Evolutionary conservation across 37 sponge, comb jelly and placozoan genomes (phyloP), one percentile per base, ranked within the genome.

Genomic region (Dysidea cf. avara): DNA sequence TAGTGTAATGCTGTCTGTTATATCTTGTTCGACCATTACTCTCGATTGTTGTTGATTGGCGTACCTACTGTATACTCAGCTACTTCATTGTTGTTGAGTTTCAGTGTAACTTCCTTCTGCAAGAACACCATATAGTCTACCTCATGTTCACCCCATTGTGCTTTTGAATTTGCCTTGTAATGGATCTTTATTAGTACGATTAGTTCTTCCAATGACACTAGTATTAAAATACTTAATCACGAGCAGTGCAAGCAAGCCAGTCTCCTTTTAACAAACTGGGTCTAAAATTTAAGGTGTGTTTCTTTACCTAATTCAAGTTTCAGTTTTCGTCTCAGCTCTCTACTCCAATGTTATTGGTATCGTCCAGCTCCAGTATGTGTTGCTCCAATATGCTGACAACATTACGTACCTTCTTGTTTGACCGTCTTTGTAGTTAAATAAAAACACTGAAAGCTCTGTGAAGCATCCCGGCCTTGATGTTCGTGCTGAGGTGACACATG

Each of bases 311-410:
- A 77, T 56, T 98, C 99, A 1, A 95, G 93, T 3, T 89, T 72
- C 49, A 98, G 61, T 53, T 89, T 88, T 26, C 99, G 68, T 38
- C 79, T 77, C 33, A 96, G 93, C 7, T 96, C 99, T 9, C 81
- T 65, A 55, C 64, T 89, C n/a, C n/a, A n/a, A n/a, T n/a, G n/a
- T n/a, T n/a, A n/a, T n/a, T n/a, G n/a, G n/a, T n/a, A n/a, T n/a
- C 60, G 86, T 88, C 21, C 99, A 96, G 51, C 93, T 92, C 73
- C 99, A 98, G 31, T 96, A 98, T 2, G 99, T 95, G 78, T 98
- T 98, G 50, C 96, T 95, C 61, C 74, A 95, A 28, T 56, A 89
- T 31, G 82, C 85, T 0, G 99, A 96, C 71, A 98, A 98, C 1
- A 96, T 98, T 29, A 98, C 86, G 59, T 98, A 95, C 11, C 81